Evolutionary conservation across 2,113 vertebrate species (phyloP).

Genomic region (Corythaeola cristata): DNA sequence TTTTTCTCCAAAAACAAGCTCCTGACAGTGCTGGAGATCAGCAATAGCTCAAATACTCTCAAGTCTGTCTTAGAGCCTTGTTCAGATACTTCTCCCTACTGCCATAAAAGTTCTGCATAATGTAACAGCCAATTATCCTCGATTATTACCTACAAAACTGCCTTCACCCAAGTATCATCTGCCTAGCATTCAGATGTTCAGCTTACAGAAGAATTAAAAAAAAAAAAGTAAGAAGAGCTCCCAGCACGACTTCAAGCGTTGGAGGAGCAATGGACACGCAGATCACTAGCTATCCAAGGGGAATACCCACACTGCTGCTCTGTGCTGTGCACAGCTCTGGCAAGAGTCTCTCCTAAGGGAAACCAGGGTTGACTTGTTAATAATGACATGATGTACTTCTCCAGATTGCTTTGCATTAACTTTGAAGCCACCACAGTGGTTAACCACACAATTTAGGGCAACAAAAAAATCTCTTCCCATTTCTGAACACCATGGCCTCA

Average conservation of each 20-base stretch:
- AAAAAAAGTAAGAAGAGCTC: background rate
- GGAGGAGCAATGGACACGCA: rapidly evolving
- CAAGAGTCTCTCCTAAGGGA: background rate
- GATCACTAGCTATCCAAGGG: background rate
- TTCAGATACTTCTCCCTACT: background rate
- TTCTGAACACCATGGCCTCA: background rate
- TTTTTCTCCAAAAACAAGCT: background rate
- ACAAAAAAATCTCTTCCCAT: background rate
- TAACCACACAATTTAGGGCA: background rate
- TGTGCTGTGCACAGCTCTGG: background rate
- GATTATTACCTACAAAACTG: background rate
- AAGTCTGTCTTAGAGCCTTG: background rate
- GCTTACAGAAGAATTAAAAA: no score
- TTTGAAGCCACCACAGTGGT: background rate
- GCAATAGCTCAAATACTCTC: background rate
- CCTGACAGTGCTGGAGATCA: background rate
- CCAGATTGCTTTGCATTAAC: background rate
- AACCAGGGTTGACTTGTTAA: background rate
- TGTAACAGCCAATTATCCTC: background rate
- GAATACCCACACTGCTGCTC: background rate
- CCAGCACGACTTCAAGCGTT: background rate
- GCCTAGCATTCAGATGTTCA: background rate
- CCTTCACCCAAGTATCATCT: background rate
- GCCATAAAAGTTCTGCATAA: background rate
- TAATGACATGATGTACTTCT: background rate